Evolutionary conservation across 1,140 invertebrate genomes (phyloP).

Genomic region (Drosophila ohnishii): DNA sequence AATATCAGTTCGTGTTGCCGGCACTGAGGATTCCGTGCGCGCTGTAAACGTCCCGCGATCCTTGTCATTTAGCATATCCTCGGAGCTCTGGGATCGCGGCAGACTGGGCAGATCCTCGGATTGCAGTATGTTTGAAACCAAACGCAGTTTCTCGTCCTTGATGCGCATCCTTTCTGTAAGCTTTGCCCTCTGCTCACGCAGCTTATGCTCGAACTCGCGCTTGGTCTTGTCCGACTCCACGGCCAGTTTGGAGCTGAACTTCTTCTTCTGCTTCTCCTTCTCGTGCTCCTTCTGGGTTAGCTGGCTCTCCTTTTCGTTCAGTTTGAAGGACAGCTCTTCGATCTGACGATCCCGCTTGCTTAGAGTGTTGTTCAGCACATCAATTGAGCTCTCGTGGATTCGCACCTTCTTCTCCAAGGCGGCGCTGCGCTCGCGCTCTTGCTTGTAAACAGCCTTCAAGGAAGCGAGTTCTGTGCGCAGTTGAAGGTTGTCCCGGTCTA

Average conservation of each 20-base stretch:
- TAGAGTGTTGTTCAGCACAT: conserved; percentile 84
- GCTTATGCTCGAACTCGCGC: conserved; percentile 86
- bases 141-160: conserved; percentile 84
- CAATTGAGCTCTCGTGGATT: conserved; percentile 84
- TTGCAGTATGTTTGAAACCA: conserved; percentile 83
- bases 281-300: conserved; percentile 89
- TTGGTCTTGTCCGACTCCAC: conserved; percentile 88
- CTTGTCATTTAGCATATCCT: conserved; percentile 68
- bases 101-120: conserved; percentile 74
- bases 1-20: conserved; percentile 62
- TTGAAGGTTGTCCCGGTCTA: conserved; percentile 87
- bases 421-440: conserved; percentile 85
- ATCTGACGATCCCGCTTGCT: conserved; percentile 82
- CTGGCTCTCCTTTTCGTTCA: conserved; percentile 88
- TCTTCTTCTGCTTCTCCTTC: conserved; percentile 89
- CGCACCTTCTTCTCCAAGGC: conserved; percentile 85
- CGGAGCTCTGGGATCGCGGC: conserved; percentile 71
- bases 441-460: conserved; percentile 86
- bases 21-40: conserved; percentile 59
- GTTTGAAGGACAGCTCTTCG: conserved; percentile 71
- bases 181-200: conserved; percentile 87
- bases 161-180: conserved; percentile 85
- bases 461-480: conserved; percentile 87
- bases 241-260: conserved; percentile 88
- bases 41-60: conserved; percentile 51